A percentile compares a stretch with the other conserved stretches of the same genome.
These are phyloP conservation scores for Heloderma charlesbogerti DNA, from an alignment of 2,113 vertebrate species.

Conservation along the genomic window DNA sequence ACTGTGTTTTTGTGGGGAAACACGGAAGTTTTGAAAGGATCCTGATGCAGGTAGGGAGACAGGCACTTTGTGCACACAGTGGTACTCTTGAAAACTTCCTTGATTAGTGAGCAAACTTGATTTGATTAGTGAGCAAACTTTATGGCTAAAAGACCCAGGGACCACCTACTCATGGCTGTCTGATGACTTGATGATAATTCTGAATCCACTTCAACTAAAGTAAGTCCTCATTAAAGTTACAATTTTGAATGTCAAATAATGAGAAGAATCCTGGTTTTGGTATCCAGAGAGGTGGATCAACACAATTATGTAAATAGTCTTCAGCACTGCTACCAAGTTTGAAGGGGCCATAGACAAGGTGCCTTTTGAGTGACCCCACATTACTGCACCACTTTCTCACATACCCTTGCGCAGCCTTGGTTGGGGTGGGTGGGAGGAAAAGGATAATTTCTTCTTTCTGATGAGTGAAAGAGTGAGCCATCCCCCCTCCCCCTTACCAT, in stretches of 20 bases:
- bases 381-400: too few species aligned
- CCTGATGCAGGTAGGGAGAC: neutral
- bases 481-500: too few species aligned
- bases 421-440: too few species aligned
- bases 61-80: neutral
- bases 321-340: too few species aligned
- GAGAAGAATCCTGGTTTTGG: neutral
- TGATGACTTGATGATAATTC: neutral
- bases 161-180: neutral
- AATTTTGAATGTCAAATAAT: neutral
- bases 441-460: too few species aligned
- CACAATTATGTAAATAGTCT: neutral
- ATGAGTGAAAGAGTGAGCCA: too few species aligned
- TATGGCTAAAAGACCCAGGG: neutral
- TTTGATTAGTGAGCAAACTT: neutral
- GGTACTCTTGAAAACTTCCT: neutral
- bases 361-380: too few species aligned
- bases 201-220: neutral
- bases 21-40: neutral
- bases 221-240: neutral
- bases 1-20: neutral
- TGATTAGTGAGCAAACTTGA: neutral
- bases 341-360: too few species aligned
- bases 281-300: neutral
- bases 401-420: too few species aligned